phyloP scores from a whole-genome alignment of 2,888 invertebrate species.

The Ryuthela nishihirai region DNA sequence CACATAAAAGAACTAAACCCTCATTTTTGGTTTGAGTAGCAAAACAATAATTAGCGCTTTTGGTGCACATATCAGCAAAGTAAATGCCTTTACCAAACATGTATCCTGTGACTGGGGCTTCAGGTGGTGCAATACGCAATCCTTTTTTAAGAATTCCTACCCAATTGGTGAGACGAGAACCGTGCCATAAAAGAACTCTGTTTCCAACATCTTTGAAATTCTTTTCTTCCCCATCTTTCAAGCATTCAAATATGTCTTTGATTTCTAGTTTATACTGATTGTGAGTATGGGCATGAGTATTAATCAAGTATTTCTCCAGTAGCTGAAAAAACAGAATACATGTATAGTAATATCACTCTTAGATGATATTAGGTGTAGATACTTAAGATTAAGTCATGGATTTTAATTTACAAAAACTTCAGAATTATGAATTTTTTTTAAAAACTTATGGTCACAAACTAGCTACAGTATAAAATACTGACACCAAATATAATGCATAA shows the following conservation, averaged over 20 bases:
- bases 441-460: too few species aligned
- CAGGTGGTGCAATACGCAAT: slow-evolving; percentile 55
- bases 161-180: slow-evolving; percentile 55
- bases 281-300: slow-evolving; percentile 55
- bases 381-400: too few species aligned
- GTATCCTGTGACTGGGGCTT: slow-evolving; percentile 57
- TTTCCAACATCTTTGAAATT: slow-evolving; percentile 45
- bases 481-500: too few species aligned
- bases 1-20: slow-evolving; percentile 87
- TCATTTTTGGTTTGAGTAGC: slow-evolving; percentile 64
- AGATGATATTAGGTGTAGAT: too few species aligned
- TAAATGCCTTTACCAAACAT: slow-evolving; percentile 99
- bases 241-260: slow-evolving; percentile 50
- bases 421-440: too few species aligned
- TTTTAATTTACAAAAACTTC: too few species aligned
- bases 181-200: slow-evolving; percentile 56
- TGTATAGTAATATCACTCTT: too few species aligned
- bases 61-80: slow-evolving; percentile 98
- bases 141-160: slow-evolving; percentile 55
- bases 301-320: slow-evolving; percentile 51
- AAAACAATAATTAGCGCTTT: slow-evolving; percentile 94
- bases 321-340: slow-evolving; percentile 45
- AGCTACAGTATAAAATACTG: too few species aligned
- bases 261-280: slow-evolving; percentile 53
- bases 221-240: slow-evolving; percentile 49